Evolutionary conservation across 2,888 invertebrate genomes (phyloP), one percentile per base, ranked within the genome.

Genomic region (Scrobipalpa atriplicella): DNA sequence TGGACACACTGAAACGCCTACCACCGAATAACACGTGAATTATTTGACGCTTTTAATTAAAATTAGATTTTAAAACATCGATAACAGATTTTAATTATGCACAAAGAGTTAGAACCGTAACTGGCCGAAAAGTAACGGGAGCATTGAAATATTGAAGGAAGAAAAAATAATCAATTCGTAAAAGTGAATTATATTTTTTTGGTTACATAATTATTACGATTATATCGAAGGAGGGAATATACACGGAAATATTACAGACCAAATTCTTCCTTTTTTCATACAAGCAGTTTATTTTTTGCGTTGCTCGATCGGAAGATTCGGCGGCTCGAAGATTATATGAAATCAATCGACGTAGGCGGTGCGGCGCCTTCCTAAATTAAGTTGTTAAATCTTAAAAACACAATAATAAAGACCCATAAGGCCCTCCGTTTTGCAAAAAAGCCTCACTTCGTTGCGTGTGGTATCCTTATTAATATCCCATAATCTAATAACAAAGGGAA

Each of bases 41-140:
- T 91, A 92, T 92, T 88, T 91, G 91, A 90, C 89, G 86, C 84
- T 85, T 90, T 92, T 91, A 91, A 92, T 92, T 92, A 91, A 92
- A 92, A 90, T 86, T 87, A 86, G 92, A 92, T 92, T 84, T 82
- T 75, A 81, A 85, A 79, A 78, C 71, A 75, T 79, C 84, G 92
- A 92, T 92, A 92, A 90, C 78, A 76, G 83, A 84, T 85, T 89
- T 88, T 86, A 90, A 91, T 92, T 88, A 87, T 83, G 84, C 74
- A 78, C 78, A 79, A 77, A 74, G 78, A 77, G 79, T 84, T 89
- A 87, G 81, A 85, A 82, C 82, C 79, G 77, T 76, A 73, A 75
- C 75, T 78, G 78, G 79, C 75, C 76, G 76, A 72, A 78, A 75
- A 74, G 70, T 81, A 80, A 81, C 81, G 84, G 81, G 78, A 78